These are phyloP conservation scores for Porites divaricata DNA, from an alignment of 92 coral and sea anemone species.

Conservation along the genomic window DNA sequence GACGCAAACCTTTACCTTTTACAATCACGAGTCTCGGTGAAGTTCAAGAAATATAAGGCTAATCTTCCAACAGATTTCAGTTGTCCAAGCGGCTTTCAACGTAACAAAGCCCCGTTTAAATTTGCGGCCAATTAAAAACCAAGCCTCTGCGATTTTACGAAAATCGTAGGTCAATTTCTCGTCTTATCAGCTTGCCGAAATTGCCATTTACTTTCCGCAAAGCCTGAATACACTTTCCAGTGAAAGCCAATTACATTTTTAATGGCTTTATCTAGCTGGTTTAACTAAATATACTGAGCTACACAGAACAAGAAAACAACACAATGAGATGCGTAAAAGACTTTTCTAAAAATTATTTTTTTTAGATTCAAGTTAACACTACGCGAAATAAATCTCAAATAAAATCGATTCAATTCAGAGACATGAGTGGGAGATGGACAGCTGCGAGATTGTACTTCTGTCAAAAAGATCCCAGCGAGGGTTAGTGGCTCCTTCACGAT, in stretches of 20 bases:
- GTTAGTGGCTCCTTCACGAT: conserved; percentile 39
- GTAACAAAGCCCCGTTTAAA: neutral
- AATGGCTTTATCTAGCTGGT: neutral
- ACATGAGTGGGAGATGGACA: conserved; percentile 14
- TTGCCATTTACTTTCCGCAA: neutral
- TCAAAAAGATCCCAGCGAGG: conserved; percentile 17
- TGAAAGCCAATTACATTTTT: neutral
- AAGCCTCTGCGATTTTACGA: no score
- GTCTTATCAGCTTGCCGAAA: neutral
- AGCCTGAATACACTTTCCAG: neutral
- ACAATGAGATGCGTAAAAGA: neutral
- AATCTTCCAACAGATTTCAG: neutral
- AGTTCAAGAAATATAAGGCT: neutral
- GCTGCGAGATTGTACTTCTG: conserved; percentile 25
- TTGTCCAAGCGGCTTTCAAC: conserved; percentile 21
- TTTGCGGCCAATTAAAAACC: neutral
- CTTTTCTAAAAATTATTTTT: neutral
- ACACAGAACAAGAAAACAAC: neutral
- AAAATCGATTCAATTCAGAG: conserved; percentile 2
- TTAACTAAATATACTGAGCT: neutral
- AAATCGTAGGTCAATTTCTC: neutral
- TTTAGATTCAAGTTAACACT: neutral
- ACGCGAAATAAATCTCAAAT: neutral
- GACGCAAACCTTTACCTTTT: neutral
- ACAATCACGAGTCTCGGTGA: neutral